These are phyloP conservation scores for Sylvia borin DNA, from an alignment of 2,797 vertebrate species.

Conservation along the genomic window DNA sequence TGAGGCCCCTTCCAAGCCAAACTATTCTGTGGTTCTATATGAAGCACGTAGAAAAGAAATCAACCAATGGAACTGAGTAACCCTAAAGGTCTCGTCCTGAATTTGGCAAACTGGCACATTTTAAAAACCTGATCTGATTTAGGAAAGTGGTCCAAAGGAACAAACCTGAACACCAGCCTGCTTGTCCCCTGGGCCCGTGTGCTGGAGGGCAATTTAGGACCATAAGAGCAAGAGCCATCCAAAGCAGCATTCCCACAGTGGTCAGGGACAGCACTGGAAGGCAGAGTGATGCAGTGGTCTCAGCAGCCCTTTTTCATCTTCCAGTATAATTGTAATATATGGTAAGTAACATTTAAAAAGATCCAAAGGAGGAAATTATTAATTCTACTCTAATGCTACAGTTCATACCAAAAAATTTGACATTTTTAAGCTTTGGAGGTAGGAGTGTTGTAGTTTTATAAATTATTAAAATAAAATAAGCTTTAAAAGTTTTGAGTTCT, in stretches of 20 bases:
- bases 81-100: not conserved
- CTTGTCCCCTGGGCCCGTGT: accelerated
- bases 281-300: not conserved
- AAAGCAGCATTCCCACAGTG: not conserved
- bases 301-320: not conserved
- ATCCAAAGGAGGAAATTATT: not conserved
- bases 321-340: not conserved
- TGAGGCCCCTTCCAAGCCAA: not conserved
- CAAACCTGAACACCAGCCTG: not conserved
- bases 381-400: not conserved
- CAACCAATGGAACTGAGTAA: not conserved
- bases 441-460: not conserved
- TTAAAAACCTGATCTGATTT: not conserved
- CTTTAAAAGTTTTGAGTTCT: not conserved
- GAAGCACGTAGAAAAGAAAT: not conserved
- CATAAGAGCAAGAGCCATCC: not conserved
- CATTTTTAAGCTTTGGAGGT: not conserved
- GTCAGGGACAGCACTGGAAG: not conserved
- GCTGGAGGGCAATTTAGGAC: not conserved
- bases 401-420: not conserved
- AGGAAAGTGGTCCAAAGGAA: not conserved
- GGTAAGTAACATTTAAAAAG: not conserved
- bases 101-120: not conserved
- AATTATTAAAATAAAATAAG: not conserved
- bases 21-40: not conserved